These are phyloP conservation scores for Drosophila bifasciata DNA, from an alignment of 1,140 invertebrate species.

Conservation along the genomic window DNA sequence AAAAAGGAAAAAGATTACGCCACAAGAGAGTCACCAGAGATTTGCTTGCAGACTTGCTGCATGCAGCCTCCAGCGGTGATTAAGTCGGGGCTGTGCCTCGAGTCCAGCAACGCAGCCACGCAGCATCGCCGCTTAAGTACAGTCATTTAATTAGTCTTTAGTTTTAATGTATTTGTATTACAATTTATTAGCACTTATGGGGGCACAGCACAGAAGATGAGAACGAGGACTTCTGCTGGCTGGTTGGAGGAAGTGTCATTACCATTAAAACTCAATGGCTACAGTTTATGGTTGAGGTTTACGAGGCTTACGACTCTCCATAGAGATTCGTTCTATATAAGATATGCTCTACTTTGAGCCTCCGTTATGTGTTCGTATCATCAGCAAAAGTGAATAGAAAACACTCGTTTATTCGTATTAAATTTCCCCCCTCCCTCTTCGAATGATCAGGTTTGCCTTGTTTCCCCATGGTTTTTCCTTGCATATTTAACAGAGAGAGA, in stretches of 20 bases:
- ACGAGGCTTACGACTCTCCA: background rate
- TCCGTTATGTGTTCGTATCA: too few relatives aligned
- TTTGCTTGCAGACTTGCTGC: conserved; percentile 34
- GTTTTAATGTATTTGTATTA: conserved; percentile 82
- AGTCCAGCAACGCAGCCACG: conserved; percentile 7
- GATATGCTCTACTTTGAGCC: too few relatives aligned
- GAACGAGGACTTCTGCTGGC: conserved; percentile 28
- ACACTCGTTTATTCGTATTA: conserved; percentile 17
- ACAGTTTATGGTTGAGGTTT: conserved; percentile 12
- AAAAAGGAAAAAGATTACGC: conserved; percentile 46
- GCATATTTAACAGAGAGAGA: too few relatives aligned
- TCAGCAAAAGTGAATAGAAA: too few relatives aligned
- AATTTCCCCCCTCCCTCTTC: too few relatives aligned
- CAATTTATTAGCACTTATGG: conserved; percentile 78
- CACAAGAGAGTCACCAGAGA: conserved; percentile 50
- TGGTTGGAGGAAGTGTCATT: conserved; percentile 41
- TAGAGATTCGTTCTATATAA: too few relatives aligned
- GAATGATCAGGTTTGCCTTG: conserved; percentile 1
- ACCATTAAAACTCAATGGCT: conserved; percentile 27
- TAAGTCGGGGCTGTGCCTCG: conserved; percentile 51
- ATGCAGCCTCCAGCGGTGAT: conserved; percentile 57
- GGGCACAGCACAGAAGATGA: conserved; percentile 14
- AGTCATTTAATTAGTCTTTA: conserved; percentile 83
- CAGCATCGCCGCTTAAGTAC: conserved; percentile 64
- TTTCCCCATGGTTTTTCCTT: conserved; percentile 1